Percentiles rank a stretch among this genome's conserved stretches.
phyloP scores from a whole-genome alignment of 2,113 vertebrate genomes.

The Anoplopoma fimbria region DNA sequence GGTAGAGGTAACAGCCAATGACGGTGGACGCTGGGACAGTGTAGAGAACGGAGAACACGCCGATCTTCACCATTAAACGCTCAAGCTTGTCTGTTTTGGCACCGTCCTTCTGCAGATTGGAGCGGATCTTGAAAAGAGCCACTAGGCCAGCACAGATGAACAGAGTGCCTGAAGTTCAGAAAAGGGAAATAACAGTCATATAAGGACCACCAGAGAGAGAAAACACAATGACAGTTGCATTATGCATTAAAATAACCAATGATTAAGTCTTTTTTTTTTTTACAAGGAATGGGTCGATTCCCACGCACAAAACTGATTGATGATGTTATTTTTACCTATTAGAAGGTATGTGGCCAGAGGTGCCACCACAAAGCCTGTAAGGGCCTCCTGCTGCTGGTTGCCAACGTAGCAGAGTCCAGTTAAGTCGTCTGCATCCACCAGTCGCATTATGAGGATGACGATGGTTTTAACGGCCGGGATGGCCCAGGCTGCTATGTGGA shows the following conservation, averaged over 20 bases:
- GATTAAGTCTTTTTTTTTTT: not conserved
- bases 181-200: not conserved
- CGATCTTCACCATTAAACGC: slow-evolving; percentile 98
- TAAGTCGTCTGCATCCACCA: slow-evolving; percentile 96
- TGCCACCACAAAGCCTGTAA: slow-evolving; percentile 97
- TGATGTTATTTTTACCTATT: slow-evolving; percentile 81
- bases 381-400: slow-evolving; percentile 94
- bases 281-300: not conserved
- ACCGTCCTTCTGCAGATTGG: slow-evolving; percentile 98
- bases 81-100: slow-evolving; percentile 99
- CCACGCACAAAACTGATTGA: not conserved
- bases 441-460: slow-evolving; percentile 97
- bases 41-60: slow-evolving; percentile 98
- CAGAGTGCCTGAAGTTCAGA: slow-evolving; percentile 84
- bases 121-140: slow-evolving; percentile 98
- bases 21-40: slow-evolving; percentile 97
- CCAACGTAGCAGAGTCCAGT: slow-evolving; percentile 97
- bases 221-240: not conserved
- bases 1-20: slow-evolving; percentile 97
- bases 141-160: slow-evolving; percentile 97
- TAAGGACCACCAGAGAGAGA: not conserved
- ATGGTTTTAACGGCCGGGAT: slow-evolving; percentile 98
- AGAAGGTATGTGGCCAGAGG: slow-evolving; percentile 96
- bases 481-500: slow-evolving; percentile 99
- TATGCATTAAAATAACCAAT: not conserved